Evolutionary conservation across 2,888 invertebrate genomes (phyloP).

Genomic region (Temnothorax ravouxi): DNA sequence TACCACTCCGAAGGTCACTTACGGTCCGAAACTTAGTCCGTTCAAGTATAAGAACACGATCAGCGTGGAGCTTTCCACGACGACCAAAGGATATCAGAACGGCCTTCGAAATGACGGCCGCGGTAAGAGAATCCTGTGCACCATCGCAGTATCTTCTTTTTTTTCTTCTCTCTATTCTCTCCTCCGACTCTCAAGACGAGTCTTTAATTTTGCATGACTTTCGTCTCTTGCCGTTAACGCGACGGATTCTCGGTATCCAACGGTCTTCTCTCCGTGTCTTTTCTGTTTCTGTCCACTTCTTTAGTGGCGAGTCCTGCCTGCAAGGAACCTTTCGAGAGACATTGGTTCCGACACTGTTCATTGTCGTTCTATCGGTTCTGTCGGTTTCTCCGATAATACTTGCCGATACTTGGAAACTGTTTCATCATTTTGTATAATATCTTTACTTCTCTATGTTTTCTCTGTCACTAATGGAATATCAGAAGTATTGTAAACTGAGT

Average conservation of each 20-base stretch:
- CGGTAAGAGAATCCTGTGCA: conserved; percentile 82
- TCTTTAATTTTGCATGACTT: conserved; percentile 26
- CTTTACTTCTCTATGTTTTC: neutral
- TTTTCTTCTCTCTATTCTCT: conserved; percentile 32
- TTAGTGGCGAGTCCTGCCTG: neutral
- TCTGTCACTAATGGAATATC: conserved; percentile 26
- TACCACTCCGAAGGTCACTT: conserved; percentile 80
- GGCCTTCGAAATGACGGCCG: conserved; percentile 81
- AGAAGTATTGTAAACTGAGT: neutral
- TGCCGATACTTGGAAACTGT: neutral
- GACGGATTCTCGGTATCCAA: neutral
- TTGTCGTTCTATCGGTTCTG: neutral
- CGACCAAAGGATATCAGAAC: conserved; percentile 80
- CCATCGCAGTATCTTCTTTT: conserved; percentile 56
- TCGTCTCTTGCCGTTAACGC: conserved; percentile 2
- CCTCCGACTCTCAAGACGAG: conserved; percentile 1
- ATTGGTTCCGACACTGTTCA: conserved; percentile 5
- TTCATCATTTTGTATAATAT: conserved; percentile 9
- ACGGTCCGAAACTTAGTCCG: conserved; percentile 82
- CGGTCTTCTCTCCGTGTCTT: neutral
- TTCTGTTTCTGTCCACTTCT: neutral
- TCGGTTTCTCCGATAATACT: neutral
- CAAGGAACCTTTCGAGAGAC: conserved; percentile 31
- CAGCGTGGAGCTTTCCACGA: conserved; percentile 76
- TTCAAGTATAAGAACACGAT: conserved; percentile 82